Evolutionary conservation across 1,140 invertebrate species (phyloP).

Genomic region (Argopecten irradians): DNA sequence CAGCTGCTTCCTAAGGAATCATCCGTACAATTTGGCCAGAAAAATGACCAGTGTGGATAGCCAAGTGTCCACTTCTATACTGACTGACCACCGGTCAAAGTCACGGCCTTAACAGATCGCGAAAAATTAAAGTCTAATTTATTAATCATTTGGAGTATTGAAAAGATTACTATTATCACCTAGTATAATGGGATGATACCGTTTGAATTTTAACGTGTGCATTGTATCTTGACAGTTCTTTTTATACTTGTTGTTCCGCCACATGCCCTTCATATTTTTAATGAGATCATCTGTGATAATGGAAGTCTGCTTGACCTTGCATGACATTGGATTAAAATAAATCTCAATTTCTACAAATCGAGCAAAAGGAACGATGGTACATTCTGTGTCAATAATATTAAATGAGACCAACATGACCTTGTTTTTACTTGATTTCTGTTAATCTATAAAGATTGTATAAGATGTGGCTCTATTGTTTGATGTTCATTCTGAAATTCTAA

Average conservation of each 20-base stretch:
- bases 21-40: not conserved
- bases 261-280: conserved; percentile 2
- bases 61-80: not conserved
- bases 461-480: not conserved
- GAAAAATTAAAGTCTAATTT: conserved; percentile 19
- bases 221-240: not conserved
- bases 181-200: not conserved
- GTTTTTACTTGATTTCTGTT: not conserved
- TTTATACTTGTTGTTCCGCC: not conserved
- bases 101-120: not conserved
- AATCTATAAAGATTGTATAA: not conserved
- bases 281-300: not conserved
- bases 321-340: not conserved
- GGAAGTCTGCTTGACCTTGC: not conserved
- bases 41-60: not conserved
- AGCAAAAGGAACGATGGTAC: not conserved
- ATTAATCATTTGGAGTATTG: conserved; percentile 15
- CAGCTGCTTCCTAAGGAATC: not conserved
- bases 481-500: no score
- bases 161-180: not conserved
- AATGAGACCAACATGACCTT: not conserved
- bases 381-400: not conserved
- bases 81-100: not conserved
- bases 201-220: not conserved
- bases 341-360: not conserved